Base-by-base conservation (phyloP, 2,888 invertebrate genomes). In the Apamea crenata region DNA sequence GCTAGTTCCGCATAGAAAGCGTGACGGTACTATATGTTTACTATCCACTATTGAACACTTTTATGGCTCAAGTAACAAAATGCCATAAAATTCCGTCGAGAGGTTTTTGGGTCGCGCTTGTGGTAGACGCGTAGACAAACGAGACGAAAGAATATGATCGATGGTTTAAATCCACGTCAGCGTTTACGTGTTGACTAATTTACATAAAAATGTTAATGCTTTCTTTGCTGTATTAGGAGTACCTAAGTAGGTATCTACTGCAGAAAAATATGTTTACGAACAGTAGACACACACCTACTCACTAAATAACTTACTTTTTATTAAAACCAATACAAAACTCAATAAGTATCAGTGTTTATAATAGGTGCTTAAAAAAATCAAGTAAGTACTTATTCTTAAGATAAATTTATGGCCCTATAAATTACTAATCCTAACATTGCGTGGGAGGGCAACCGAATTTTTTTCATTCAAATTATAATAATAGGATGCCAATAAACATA, bases 1-100 rank as follows among this genome's bases (percentile, higher is more conserved):
- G 4, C 70, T 65, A 85, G 84, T 80, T 84, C 84, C 85, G 84
- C 59, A 56, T 87, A 83, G 87, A 85, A 85, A 85, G 87, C 74
- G 59, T 68, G 50, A 53, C 82, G n/a, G 29, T 32, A 67, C 63
- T 56, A 32, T 74, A 85, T 73, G 82, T 81, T 78, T 67, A 56
- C 63, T 59, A 75, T 69, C 72, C 65, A 56, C n/a, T 70, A 59
- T 76, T 76, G 72, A 75, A 85, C 44, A 76, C 32, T 77, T 81
- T 83, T 82, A 85, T 65, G 65, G 44, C 25, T 44, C 56, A 40
- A 73, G 61, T 53, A 47, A 73, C 73, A 86, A 84, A 85, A 77
- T 74, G 47, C 66, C 59, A 86, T 84, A 86, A 84, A 86, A 86
- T 50, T 73, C n/a, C n/a, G 68, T 66, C 63, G 65, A 80, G 70